Evolutionary conservation across 2,113 vertebrate species (phyloP), one percentile per base, ranked within the genome.

Genomic region (Pelobates fuscus): DNA sequence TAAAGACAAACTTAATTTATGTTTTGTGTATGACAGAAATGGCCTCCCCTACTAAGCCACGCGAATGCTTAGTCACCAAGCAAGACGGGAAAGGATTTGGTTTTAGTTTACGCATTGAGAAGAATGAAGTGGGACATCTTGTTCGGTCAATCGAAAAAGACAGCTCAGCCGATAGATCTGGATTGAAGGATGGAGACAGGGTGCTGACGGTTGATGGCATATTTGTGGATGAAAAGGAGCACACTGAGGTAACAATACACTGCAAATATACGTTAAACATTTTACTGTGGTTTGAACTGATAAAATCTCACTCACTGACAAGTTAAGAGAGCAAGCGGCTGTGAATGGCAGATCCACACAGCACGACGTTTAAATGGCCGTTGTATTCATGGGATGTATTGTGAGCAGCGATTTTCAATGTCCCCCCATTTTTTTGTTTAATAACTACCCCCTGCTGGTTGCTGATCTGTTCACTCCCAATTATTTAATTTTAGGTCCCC

Each of bases 161-260:
- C 8, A 93, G 97, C 49, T 85, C 90, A 0, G 96, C 97, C 0
- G 92, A 96, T 37, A 80, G 90, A 71, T 93, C 93, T 0, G 97
- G 97, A 14, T 87, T 99, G 67, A 94, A 77, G 84, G 96, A 99
- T 1, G 96, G 96, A 54, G 97, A 99, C 82, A 89, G 96, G 52
- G 80, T 99, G 54, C 85, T 99, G 32, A 83, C 91, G 72, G 92
- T 99, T 67, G 96, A 97, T 0, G 91, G 93, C 1, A 80, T 81
- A 32, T 96, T 94, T 54, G 94, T 96, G 63, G 95, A 99, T 80
- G 88, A 79, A 61, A 61, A 94, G 43, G 82, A 94, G 0, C 97
- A 99, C 8, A 43, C 70, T n/a, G 85, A 94, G 93, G 97, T 98
- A 80, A 71, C 18, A 5, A 18, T 8, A 27, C 26, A 10, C 14